These are phyloP conservation scores for Isurus oxyrinchus DNA, from an alignment of 2,113 vertebrate genomes.

Conservation along the genomic window DNA sequence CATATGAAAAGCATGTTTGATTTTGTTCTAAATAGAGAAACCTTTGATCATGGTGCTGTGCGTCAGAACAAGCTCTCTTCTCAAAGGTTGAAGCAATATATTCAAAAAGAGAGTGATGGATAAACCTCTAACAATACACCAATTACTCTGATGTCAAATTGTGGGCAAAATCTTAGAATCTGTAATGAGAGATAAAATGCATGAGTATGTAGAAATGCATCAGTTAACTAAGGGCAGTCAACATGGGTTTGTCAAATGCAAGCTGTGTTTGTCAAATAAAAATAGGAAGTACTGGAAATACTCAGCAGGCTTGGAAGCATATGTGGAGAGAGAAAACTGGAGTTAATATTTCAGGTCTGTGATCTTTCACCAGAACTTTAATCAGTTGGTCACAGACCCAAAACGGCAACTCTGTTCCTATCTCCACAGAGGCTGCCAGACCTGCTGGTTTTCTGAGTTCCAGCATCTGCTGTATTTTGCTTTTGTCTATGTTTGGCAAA, in stretches of 20 bases:
- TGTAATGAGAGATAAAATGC: not conserved
- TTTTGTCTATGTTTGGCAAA: not conserved
- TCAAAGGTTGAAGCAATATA: not conserved
- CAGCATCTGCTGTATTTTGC: not conserved
- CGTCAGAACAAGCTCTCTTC: not conserved
- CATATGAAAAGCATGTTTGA: conserved; percentile 1
- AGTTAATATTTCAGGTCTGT: not conserved
- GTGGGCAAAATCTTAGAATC: not conserved
- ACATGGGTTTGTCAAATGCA: not conserved
- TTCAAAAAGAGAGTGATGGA: not conserved
- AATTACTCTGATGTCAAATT: not conserved
- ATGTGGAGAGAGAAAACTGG: not conserved
- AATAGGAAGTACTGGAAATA: not conserved
- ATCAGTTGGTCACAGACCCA: not conserved
- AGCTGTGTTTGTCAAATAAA: not conserved
- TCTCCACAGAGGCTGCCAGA: not conserved
- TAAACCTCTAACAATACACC: not conserved
- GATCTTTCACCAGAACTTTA: not conserved
- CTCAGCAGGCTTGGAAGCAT: not conserved
- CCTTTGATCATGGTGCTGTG: conserved; percentile 6
- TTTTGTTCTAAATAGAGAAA: not conserved
- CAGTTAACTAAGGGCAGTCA: not conserved
- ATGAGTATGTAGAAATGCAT: not conserved
- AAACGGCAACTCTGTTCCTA: not conserved
- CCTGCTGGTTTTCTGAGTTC: not conserved